phyloP scores from a whole-genome alignment of 2,797 vertebrate genomes.

The Sebastes kiyomatsui region DNA sequence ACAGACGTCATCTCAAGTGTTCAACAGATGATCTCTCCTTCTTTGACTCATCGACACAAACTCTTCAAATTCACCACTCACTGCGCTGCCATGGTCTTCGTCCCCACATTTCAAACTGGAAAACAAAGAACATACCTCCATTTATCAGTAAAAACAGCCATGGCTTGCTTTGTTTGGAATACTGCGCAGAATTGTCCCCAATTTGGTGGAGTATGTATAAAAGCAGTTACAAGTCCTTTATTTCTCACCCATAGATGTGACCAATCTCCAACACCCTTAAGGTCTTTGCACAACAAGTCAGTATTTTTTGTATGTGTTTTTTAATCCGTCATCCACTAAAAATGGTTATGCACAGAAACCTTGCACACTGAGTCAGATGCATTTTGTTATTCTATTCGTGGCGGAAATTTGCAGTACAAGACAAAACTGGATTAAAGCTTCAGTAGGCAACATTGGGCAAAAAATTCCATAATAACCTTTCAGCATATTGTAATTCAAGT shows the following conservation, averaged over 20 bases:
- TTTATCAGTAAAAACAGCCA: not conserved
- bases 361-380: too few relatives aligned
- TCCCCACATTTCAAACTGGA: not conserved
- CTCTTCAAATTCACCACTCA: too few relatives aligned
- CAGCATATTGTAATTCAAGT: too few relatives aligned
- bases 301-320: not conserved
- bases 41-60: not conserved
- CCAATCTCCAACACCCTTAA: not conserved
- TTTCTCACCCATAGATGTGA: not conserved
- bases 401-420: too few relatives aligned
- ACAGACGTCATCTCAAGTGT: not conserved
- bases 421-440: too few relatives aligned
- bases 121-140: not conserved
- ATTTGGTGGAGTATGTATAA: not conserved
- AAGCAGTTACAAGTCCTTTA: not conserved
- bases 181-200: not conserved
- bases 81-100: not conserved
- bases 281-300: not conserved
- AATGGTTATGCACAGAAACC: too few relatives aligned
- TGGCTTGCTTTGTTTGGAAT: not conserved
- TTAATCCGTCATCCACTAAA: too few relatives aligned
- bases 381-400: too few relatives aligned
- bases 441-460: too few relatives aligned
- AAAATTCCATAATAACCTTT: too few relatives aligned
- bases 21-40: not conserved